These are phyloP conservation scores for Gnathonemus longibarbis DNA, from an alignment of 2,113 vertebrate species.

Conservation along the genomic window DNA sequence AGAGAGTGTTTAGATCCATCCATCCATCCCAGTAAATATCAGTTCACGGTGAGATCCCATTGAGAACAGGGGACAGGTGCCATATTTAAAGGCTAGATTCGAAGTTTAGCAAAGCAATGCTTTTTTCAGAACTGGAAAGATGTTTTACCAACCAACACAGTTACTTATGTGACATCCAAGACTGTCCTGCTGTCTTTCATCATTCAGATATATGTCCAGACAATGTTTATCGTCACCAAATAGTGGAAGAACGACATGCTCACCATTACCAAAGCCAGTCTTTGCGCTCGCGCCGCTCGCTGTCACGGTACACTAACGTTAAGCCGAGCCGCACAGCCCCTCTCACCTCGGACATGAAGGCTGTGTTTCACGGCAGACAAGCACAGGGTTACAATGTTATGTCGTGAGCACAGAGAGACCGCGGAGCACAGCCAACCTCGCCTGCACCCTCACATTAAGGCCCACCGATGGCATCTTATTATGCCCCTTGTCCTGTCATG, in stretches of 20 bases:
- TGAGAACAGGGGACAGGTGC: constrained; percentile 43
- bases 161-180: neutral
- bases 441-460: constrained; percentile 44
- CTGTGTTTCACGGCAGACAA: neutral
- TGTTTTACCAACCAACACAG: neutral
- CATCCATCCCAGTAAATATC: constrained; percentile 63
- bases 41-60: constrained; percentile 52
- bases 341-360: neutral
- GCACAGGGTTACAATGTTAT: neutral
- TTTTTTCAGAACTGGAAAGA: neutral
- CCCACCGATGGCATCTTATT: constrained; percentile 21
- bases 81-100: constrained; percentile 47
- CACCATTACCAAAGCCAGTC: neutral
- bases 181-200: neutral
- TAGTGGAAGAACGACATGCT: neutral
- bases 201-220: neutral
- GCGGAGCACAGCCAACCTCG: neutral
- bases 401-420: neutral
- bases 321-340: neutral
- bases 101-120: neutral
- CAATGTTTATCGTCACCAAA: neutral
- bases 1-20: constrained; percentile 50
- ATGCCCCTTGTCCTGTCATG: constrained; percentile 38
- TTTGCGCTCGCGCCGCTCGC: neutral
- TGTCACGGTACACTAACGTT: neutral